Conservation (phyloP, 1,140 invertebrate genomes). For the Schlechtendalia chinensis region DNA sequence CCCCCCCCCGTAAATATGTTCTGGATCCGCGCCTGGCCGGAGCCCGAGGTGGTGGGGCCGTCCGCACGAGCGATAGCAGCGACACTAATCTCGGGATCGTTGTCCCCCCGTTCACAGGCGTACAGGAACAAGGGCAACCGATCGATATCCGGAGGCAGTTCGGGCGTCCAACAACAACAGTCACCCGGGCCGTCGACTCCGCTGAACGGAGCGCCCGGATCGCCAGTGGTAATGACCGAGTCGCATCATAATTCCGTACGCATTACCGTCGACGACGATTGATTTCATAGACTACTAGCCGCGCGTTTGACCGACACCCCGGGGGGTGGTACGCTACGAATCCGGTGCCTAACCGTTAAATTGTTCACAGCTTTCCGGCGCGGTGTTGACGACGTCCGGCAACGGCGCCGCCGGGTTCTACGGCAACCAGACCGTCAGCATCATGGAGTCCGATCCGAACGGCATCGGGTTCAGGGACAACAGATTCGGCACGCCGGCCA, state of each 20-base stretch:
- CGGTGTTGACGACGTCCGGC: slow-evolving; percentile 23
- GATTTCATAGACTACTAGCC: too few relatives aligned
- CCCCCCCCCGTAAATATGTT: too few relatives aligned
- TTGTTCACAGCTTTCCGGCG: slow-evolving; percentile 2
- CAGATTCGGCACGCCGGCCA: slow-evolving; percentile 38
- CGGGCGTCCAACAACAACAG: slow-evolving; percentile 17
- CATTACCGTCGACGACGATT: not conserved
- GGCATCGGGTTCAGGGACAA: slow-evolving; percentile 33
- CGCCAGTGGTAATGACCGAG: slow-evolving; percentile 35
- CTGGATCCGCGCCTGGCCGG: too few relatives aligned
- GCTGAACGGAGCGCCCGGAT: slow-evolving; percentile 32
- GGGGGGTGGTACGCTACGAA: too few relatives aligned
- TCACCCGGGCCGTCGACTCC: slow-evolving; percentile 38
- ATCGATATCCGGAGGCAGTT: slow-evolving; percentile 33
- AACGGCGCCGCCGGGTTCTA: slow-evolving; percentile 42
- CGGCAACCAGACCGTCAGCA: slow-evolving; percentile 38
- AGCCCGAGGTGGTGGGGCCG: not conserved
- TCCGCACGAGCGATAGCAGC: too few relatives aligned
- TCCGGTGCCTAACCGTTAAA: too few relatives aligned
- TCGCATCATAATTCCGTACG: slow-evolving; percentile 13
- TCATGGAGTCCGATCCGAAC: slow-evolving; percentile 44
- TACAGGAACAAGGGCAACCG: slow-evolving; percentile 44
- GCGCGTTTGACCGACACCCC: too few relatives aligned
- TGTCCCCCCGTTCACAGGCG: slow-evolving; percentile 10
- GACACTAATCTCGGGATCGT: not conserved